Evolutionary conservation across 2,888 invertebrate species (phyloP).

Genomic region (Empis livida): DNA sequence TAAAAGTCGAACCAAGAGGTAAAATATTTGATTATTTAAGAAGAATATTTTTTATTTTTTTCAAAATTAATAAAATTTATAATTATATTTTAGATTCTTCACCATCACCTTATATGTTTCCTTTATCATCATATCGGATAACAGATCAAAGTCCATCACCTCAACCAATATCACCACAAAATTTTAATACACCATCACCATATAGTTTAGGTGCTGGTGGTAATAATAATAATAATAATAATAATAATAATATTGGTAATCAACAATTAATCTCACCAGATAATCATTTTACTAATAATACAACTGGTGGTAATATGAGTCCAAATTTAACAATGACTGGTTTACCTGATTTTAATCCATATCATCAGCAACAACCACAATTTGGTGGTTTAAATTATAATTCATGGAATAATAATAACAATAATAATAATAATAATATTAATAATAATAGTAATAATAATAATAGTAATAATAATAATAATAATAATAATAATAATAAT

Average conservation of each 20-base stretch:
- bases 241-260: constrained; percentile 10
- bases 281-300: constrained; percentile 10
- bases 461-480: too few relatives aligned
- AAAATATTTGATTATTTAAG: constrained; percentile 9
- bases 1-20: constrained; percentile 35
- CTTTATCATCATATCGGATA: constrained; percentile 15
- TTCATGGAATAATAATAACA: background rate
- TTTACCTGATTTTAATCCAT: constrained; percentile 8
- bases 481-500: too few relatives aligned
- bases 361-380: constrained; percentile 7
- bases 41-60: constrained; percentile 5
- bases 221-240: background rate
- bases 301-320: constrained; percentile 9
- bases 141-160: constrained; percentile 32
- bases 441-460: too few relatives aligned
- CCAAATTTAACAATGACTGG: constrained; percentile 9
- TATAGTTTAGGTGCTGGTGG: constrained; percentile 21
- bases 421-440: too few relatives aligned
- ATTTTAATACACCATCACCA: constrained; percentile 30
- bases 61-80: background rate
- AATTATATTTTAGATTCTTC: constrained; percentile 24
- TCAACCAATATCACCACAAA: constrained; percentile 31
- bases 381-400: background rate
- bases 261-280: constrained; percentile 17
- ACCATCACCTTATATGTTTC: constrained; percentile 24